These are phyloP conservation scores for Lepus oiostolus DNA, from an alignment of 2,797 vertebrate species.

Conservation along the genomic window DNA sequence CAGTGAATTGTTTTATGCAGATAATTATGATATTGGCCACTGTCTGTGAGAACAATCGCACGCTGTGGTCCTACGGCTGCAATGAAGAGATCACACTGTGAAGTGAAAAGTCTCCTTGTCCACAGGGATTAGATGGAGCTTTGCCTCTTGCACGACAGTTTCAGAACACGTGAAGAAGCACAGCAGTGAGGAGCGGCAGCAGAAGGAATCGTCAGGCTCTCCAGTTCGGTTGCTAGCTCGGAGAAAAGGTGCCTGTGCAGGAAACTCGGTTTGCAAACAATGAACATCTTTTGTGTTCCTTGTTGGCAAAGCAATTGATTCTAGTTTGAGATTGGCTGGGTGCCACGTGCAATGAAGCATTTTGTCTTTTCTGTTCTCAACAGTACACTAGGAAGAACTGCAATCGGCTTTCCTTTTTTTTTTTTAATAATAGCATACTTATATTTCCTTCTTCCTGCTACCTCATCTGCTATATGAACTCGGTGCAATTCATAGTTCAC, in stretches of 20 bases:
- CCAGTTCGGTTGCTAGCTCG: slow-evolving; percentile 74
- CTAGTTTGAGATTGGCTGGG: slow-evolving; percentile 88
- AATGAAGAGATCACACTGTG: slow-evolving; percentile 87
- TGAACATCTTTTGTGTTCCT: slow-evolving; percentile 90
- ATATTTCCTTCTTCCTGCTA: slow-evolving; percentile 79
- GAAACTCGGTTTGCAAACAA: slow-evolving; percentile 89
- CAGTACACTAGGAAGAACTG: slow-evolving; percentile 83
- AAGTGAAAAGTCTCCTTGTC: slow-evolving; percentile 85
- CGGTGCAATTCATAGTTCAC: slow-evolving; percentile 68
- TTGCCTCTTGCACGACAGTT: slow-evolving; percentile 44
- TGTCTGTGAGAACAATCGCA: slow-evolving; percentile 83
- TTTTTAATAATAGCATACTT: slow-evolving; percentile 73
- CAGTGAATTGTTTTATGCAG: slow-evolving; percentile 77
- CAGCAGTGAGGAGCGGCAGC: slow-evolving; percentile 75
- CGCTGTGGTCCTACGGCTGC: slow-evolving; percentile 80
- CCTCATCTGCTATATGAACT: slow-evolving; percentile 61
- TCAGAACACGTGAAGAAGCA: not conserved
- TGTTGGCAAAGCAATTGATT: slow-evolving; percentile 90
- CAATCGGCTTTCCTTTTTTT: slow-evolving; percentile 69
- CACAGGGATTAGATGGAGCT: slow-evolving; percentile 79
- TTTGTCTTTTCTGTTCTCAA: slow-evolving; percentile 86
- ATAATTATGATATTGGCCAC: slow-evolving; percentile 72
- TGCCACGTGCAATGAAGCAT: slow-evolving; percentile 84
- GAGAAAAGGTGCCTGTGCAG: slow-evolving; percentile 84
- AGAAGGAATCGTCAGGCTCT: slow-evolving; percentile 77